Evolutionary conservation across 92 coral and sea anemone genomes (phyloP), one percentile per base, ranked within the genome.

Genomic region (Muricea muricata): DNA sequence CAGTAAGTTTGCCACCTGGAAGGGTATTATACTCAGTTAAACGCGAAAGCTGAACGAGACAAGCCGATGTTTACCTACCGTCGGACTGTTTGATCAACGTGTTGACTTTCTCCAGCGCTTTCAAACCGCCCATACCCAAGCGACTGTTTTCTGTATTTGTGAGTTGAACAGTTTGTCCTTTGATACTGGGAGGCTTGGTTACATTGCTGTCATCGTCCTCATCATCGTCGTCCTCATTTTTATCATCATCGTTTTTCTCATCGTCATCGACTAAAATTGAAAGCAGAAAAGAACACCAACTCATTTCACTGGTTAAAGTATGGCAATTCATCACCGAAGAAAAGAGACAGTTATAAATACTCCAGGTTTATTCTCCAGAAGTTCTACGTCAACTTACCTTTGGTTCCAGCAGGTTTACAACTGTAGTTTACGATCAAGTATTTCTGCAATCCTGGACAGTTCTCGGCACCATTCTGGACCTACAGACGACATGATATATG

Each of bases 391-490:
- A 9, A 6, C 95, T 71, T 81, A 97, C 99, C 92, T 66, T 93
- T 97, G 9, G 90, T 88, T 55, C 98, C 94, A 32, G 90, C 97
- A 13, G 98, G 99, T 35, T 81, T 92, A 30, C 99, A 97, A 86
- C 98, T 93, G 91, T 97, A 97, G 83, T 97, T 97, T 29, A 97
- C 90, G 25, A 97, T 92, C 78, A 97, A 78, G 68, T 97, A 97
- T 88, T 97, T 97, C 73, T 92, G 86, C n/a, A 94, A 93, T 2
- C 95, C 95, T 6, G 99, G 99, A 42, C 99, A 97, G 75, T 97
- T 97, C 85, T 97, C 99, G 0, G 99, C 99, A 21, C 99, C 99
- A 71, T 97, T 94, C 73, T 97, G 99, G 28, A 97, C 99, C 42
- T 37, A 37, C 9, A 37, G 42, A 37, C n/a, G n/a, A n/a, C n/a